Evolutionary conservation across 2,888 invertebrate species (phyloP), one percentile per base, ranked within the genome.

Genomic region (Nesidiocoris tenuis): DNA sequence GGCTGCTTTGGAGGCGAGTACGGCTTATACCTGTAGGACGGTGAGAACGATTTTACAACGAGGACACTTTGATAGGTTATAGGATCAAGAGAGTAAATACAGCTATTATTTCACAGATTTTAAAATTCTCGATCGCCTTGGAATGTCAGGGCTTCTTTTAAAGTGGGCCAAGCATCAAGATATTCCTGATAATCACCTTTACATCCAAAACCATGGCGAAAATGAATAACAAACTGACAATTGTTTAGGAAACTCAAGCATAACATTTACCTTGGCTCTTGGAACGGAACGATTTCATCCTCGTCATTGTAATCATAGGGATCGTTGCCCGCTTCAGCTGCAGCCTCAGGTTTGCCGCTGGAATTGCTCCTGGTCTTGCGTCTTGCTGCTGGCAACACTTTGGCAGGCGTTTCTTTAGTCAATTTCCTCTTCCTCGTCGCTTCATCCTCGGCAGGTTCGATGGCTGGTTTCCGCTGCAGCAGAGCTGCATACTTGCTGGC

Each of bases 231-330:
- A n/a, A n/a, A n/a, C n/a, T n/a, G n/a, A n/a, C n/a, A n/a, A n/a
- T n/a, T n/a, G n/a, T n/a, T n/a, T n/a, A n/a, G n/a, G n/a, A n/a
- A n/a, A n/a, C n/a, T n/a, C n/a, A n/a, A n/a, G 39, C 12, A 39
- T 7, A 39, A 3, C 19, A 2, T n/a, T 59, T 25, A 70, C 72
- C 74, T 64, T 5, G 74, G 74, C 19, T 75, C 75, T 17, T 75
- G 68, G 23, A 75, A 75, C 1, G 75, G 75, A 0, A 75, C 75
- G 67, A 75, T 75, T 59, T 75, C 75, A 68, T 75, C 75, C 23
- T 75, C 75, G 54, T 72, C 63, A 22, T 75, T 72, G 74, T 74
- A 74, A 64, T 74, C 74, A n/a, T 74, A 74, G 1, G 74, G 74
- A 23, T 74, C 74, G 24, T 39, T 61, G 54, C 5, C 63, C 5